Percentiles rank a stretch among this genome's conserved stretches.
Conservation (phyloP, 1,140 invertebrate genomes). For the Popillia japonica region DNA sequence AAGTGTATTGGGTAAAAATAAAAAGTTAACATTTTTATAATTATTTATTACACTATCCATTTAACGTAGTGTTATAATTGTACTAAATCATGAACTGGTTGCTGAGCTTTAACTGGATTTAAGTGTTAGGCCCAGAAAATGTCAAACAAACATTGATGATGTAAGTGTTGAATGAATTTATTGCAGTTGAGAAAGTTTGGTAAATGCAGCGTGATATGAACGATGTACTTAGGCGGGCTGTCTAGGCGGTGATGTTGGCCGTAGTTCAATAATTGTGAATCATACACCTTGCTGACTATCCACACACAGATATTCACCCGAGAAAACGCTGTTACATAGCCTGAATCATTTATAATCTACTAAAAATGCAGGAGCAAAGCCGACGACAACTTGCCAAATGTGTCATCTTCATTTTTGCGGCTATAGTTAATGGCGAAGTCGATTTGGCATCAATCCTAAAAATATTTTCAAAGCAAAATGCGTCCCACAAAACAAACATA, state of each 20-base stretch:
- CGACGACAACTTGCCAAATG: conserved; percentile 25
- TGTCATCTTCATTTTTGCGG: conserved; percentile 19
- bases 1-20: not conserved
- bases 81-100: conserved; percentile 2
- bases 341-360: conserved; percentile 20
- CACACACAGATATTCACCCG: not conserved
- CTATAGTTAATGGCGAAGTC: not conserved
- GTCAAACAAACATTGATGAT: conserved; percentile 28
- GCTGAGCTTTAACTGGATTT: not conserved
- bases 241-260: conserved; percentile 20
- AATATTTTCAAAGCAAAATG: conserved; percentile 9
- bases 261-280: conserved; percentile 14
- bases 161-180: conserved; percentile 24
- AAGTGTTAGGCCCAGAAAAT: not conserved
- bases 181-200: not conserved
- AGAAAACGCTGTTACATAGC: not conserved
- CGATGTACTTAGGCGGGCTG: conserved; percentile 17
- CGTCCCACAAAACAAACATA: not conserved
- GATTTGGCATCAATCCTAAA: conserved; percentile 10
- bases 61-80: not conserved
- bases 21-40: not conserved
- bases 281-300: conserved; percentile 18
- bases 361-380: conserved; percentile 1
- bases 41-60: no score
- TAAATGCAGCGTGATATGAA: not conserved